These are phyloP conservation scores for Python bivittatus DNA, from an alignment of 2,113 vertebrate genomes.

Conservation along the genomic window DNA sequence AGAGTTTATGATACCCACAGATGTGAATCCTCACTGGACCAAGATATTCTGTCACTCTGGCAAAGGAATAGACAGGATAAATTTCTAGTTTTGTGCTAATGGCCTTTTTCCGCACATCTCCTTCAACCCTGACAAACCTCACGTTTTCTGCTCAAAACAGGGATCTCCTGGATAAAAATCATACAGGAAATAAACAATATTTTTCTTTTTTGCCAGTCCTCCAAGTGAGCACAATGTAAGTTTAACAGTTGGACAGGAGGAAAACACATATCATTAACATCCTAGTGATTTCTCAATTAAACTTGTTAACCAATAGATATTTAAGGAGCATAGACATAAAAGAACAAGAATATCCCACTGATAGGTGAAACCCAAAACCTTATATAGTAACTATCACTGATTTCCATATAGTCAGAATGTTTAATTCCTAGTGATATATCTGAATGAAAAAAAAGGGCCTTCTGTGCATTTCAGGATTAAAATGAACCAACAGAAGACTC, in stretches of 20 bases:
- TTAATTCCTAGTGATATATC: constrained; percentile 16
- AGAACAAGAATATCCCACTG: neutral
- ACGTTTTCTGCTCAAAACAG: neutral
- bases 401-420: constrained; percentile 7
- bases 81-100: neutral
- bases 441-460: constrained; percentile 29
- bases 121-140: neutral
- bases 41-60: neutral
- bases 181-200: neutral
- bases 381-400: neutral
- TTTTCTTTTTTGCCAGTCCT: neutral
- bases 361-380: neutral
- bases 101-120: neutral
- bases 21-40: neutral
- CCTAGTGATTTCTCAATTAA: neutral
- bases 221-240: neutral
- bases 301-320: neutral
- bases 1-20: neutral
- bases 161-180: neutral
- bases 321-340: neutral
- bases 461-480: constrained; percentile 20
- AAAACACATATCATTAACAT: neutral
- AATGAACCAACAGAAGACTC: constrained; percentile 14
- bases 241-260: neutral
- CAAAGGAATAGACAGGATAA: neutral